Conservation (phyloP, 2,113 vertebrate genomes). For the Syngnathoides biaculeatus region DNA sequence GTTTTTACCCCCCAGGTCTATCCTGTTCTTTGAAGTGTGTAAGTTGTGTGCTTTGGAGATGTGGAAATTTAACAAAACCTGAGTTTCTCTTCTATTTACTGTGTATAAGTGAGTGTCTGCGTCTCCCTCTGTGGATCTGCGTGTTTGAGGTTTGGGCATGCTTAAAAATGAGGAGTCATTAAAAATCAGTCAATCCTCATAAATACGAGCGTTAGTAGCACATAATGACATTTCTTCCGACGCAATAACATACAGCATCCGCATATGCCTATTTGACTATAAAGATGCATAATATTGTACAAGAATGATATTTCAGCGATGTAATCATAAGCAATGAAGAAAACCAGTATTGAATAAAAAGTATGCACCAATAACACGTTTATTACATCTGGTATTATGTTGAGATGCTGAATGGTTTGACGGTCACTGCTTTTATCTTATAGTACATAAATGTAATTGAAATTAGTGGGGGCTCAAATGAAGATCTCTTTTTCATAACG, state of each 20-base stretch:
- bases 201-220: background rate
- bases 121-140: background rate
- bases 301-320: too few relatives aligned
- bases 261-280: background rate
- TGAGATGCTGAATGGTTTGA: too few relatives aligned
- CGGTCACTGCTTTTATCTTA: too few relatives aligned
- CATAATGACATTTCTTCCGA: background rate
- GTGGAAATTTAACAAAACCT: slow-evolving; percentile 37
- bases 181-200: background rate
- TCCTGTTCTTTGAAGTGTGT: slow-evolving; percentile 48
- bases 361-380: too few relatives aligned
- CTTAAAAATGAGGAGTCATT: too few relatives aligned
- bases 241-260: background rate
- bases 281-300: background rate
- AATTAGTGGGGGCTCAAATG: too few relatives aligned
- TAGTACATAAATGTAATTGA: too few relatives aligned
- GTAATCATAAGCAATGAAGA: too few relatives aligned
- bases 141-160: background rate
- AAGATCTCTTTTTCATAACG: too few relatives aligned
- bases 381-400: too few relatives aligned
- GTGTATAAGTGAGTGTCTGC: background rate
- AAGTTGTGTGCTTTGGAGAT: slow-evolving; percentile 44
- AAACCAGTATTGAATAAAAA: too few relatives aligned
- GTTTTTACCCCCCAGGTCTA: slow-evolving; percentile 48
- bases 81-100: background rate